phyloP scores from a whole-genome alignment of 64 coral and sea anemone species.

The Astreopora myriophthalma region DNA sequence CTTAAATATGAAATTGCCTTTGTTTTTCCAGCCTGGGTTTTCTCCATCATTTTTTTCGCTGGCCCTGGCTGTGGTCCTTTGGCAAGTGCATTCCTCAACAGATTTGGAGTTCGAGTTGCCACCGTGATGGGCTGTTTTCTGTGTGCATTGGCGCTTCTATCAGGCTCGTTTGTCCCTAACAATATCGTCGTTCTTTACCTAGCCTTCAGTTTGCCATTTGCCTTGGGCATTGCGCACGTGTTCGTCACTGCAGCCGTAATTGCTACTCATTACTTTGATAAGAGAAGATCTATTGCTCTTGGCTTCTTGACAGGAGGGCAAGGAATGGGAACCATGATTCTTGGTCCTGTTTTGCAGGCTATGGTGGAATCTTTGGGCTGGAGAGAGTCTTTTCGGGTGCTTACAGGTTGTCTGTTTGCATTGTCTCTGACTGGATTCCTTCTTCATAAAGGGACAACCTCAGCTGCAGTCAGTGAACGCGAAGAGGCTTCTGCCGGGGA shows the following conservation, averaged over 20 bases:
- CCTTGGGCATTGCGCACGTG: neutral
- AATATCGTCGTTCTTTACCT: neutral
- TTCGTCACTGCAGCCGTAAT: neutral
- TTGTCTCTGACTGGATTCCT: neutral
- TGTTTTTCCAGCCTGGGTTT: neutral
- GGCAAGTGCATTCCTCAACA: neutral
- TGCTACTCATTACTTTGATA: neutral
- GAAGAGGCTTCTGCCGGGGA: neutral
- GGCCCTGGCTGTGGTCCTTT: neutral
- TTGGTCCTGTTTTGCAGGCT: neutral
- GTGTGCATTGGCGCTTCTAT: neutral
- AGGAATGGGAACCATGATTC: conserved; percentile 33
- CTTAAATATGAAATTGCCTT: neutral
- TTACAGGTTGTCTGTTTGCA: neutral
- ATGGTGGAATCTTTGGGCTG: neutral
- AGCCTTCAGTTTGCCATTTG: conserved; percentile 27
- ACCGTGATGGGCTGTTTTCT: neutral
- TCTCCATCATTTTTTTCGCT: neutral
- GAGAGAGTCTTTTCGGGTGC: neutral
- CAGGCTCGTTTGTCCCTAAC: neutral
- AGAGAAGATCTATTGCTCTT: conserved; percentile 19
- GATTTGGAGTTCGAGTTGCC: neutral
- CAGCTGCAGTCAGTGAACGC: neutral
- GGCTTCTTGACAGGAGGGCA: neutral
- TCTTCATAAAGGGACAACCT: neutral